Conservation (phyloP, 1,140 invertebrate species). For the Idris sp. region DNA sequence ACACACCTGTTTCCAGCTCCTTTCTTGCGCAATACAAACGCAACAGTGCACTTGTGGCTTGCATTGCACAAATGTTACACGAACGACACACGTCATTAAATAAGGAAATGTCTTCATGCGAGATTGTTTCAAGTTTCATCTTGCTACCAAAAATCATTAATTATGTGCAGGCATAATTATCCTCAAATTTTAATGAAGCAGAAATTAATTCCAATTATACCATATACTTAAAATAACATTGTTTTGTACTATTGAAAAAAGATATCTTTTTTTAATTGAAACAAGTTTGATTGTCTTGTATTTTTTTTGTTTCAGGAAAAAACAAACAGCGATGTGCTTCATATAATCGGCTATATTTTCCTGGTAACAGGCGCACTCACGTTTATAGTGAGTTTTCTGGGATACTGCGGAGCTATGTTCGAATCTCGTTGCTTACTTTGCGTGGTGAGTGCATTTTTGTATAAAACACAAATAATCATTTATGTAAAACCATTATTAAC, state of each 20-base stretch:
- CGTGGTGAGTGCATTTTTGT: slow-evolving; percentile 81
- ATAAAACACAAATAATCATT: too few relatives aligned
- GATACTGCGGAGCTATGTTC: slow-evolving; percentile 91
- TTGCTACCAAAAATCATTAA: slow-evolving; percentile 30
- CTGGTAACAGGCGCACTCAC: slow-evolving; percentile 89
- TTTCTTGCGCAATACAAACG: slow-evolving; percentile 48
- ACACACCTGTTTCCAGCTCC: slow-evolving; percentile 56
- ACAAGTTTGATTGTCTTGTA: too few relatives aligned
- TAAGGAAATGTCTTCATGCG: slow-evolving; percentile 34
- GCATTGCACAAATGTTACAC: slow-evolving; percentile 45
- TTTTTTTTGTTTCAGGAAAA: slow-evolving; percentile 67
- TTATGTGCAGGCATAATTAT: slow-evolving; percentile 18
- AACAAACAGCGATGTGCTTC: slow-evolving; percentile 78
- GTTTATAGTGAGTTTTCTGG: slow-evolving; percentile 90
- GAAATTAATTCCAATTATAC: too few relatives aligned
- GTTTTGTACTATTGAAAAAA: too few relatives aligned
- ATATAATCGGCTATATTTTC: slow-evolving; percentile 84
- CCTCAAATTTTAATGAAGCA: too few relatives aligned
- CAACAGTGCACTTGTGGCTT: slow-evolving; percentile 46
- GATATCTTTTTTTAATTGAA: too few relatives aligned
- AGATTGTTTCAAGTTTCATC: slow-evolving; percentile 15
- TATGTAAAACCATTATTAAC: too few relatives aligned
- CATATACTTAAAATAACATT: too few relatives aligned
- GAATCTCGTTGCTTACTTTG: slow-evolving; percentile 89
- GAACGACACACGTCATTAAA: slow-evolving; percentile 46